A percentile compares a stretch with the other conserved stretches of the same genome.
Evolutionary conservation across 2,888 invertebrate species (phyloP).

Genomic region (Meghimatium bilineatum): DNA sequence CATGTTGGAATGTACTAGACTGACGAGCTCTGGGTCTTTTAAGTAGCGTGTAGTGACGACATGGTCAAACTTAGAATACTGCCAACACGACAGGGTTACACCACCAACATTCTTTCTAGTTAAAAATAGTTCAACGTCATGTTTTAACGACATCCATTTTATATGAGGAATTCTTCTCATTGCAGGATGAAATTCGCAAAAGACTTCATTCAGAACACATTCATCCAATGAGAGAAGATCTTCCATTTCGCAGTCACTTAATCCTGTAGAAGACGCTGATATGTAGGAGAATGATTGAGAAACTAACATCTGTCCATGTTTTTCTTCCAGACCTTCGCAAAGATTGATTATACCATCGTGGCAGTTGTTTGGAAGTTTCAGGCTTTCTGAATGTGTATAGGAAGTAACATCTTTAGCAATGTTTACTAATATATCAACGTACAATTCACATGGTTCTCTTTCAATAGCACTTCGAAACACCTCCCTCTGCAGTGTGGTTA

Average conservation of each 20-base stretch:
- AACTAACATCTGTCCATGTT: slow-evolving; percentile 66
- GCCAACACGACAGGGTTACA: slow-evolving; percentile 67
- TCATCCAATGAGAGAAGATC: slow-evolving; percentile 76
- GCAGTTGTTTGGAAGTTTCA: slow-evolving; percentile 57
- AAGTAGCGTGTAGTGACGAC: slow-evolving; percentile 66
- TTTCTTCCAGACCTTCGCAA: slow-evolving; percentile 66
- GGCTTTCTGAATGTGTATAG: slow-evolving; percentile 46
- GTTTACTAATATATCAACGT: slow-evolving; percentile 63
- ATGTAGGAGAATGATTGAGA: slow-evolving; percentile 68
- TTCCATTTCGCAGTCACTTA: slow-evolving; percentile 76
- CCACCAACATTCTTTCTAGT: slow-evolving; percentile 62
- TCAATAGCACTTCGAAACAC: slow-evolving; percentile 60
- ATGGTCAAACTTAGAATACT: slow-evolving; percentile 62
- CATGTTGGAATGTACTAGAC: slow-evolving; percentile 68
- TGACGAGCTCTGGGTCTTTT: slow-evolving; percentile 52
- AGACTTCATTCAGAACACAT: slow-evolving; percentile 67
- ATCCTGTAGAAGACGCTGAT: slow-evolving; percentile 71
- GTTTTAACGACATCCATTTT: slow-evolving; percentile 71
- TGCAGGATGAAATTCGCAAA: slow-evolving; percentile 57
- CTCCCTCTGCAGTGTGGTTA: slow-evolving; percentile 63
- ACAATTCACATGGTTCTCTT: slow-evolving; percentile 67
- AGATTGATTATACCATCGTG: slow-evolving; percentile 60
- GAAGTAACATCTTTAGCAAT: slow-evolving; percentile 63
- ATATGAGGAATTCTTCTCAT: slow-evolving; percentile 66
- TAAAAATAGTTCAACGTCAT: slow-evolving; percentile 68